These are phyloP conservation scores for Eupithecia subumbrata DNA, from an alignment of 2,888 invertebrate genomes.

Conservation along the genomic window DNA sequence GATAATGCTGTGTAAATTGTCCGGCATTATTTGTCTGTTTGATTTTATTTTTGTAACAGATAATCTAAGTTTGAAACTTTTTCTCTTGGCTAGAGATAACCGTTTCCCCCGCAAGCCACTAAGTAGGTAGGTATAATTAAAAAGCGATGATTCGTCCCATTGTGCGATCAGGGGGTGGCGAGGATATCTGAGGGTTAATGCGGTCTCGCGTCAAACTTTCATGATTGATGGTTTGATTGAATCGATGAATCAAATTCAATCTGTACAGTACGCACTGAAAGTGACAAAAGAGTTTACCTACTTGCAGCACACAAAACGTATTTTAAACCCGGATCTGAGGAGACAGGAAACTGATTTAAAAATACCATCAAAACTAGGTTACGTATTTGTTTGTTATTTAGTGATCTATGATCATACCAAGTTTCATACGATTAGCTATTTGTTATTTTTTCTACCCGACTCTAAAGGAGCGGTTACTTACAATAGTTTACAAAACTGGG, in stretches of 20 bases:
- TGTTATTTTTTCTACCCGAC: not conserved
- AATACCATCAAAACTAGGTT: not conserved
- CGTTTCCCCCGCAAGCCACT: constrained; percentile 1
- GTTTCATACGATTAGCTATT: not conserved
- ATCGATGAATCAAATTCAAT: constrained; percentile 23
- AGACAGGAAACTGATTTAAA: not conserved
- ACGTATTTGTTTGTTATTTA: not conserved
- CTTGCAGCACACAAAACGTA: not conserved
- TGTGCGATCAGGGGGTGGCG: constrained; percentile 37
- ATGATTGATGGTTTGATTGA: constrained; percentile 27
- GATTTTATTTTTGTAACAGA: not conserved
- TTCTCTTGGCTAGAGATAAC: not conserved
- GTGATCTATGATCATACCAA: not conserved
- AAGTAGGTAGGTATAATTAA: constrained; percentile 50
- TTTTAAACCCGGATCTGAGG: not conserved
- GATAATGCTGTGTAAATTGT: not conserved
- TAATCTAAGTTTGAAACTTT: not conserved
- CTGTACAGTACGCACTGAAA: not conserved
- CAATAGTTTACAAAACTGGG: not conserved
- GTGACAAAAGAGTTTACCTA: not conserved
- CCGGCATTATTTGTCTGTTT: not conserved
- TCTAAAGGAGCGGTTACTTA: not conserved
- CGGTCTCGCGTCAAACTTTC: constrained; percentile 33
- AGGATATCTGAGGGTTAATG: constrained; percentile 38
- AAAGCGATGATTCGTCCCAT: constrained; percentile 48